Evolutionary conservation across 2,888 invertebrate genomes (phyloP), one percentile per base, ranked within the genome.

Genomic region (Dolomedes plantarius): DNA sequence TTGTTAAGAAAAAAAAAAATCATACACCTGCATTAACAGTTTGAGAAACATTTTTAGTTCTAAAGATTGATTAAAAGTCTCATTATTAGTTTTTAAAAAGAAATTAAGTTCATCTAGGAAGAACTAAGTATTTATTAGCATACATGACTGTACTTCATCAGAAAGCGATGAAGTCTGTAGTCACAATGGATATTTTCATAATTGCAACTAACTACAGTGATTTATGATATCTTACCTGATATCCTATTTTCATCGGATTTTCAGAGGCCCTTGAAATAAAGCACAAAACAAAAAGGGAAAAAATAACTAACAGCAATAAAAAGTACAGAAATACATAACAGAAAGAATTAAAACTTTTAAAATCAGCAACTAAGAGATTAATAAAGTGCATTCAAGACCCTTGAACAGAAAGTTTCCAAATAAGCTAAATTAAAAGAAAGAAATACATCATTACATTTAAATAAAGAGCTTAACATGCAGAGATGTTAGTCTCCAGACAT

Each of bases 281-380:
- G 79, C 78, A 86, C 79, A 86, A 86, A 86, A 86, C 85, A 86
- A 86, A 86, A 86, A 79, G 85, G 85, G 79, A 56, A 86, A 85
- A 86, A 86, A 86, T 86, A 86, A 86, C 79, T 79, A 86, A 86
- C 78, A 86, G 86, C 78, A 79, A 75, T 86, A 79, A 86, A 85
- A 86, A 86, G 68, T 79, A 78, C 62, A 79, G 86, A 74, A 86
- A 79, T 65, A 85, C 46, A 86, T 67, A 83, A 77, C 74, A 76
- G 71, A 50, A 85, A 85, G 72, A 77, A 72, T 85, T 67, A 86
- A 78, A 78, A 50, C 41, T 32, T n/a, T 77, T 68, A 32, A 78
- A 77, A 79, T 64, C 74, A 86, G 85, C 78, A 86, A 86, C 78
- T 86, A 67, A 86, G 64, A 69, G 32, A 50, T 71, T 71, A 56